Conservation (phyloP, 1,140 invertebrate species). For the Daktulosphaira vitifoliae region DNA sequence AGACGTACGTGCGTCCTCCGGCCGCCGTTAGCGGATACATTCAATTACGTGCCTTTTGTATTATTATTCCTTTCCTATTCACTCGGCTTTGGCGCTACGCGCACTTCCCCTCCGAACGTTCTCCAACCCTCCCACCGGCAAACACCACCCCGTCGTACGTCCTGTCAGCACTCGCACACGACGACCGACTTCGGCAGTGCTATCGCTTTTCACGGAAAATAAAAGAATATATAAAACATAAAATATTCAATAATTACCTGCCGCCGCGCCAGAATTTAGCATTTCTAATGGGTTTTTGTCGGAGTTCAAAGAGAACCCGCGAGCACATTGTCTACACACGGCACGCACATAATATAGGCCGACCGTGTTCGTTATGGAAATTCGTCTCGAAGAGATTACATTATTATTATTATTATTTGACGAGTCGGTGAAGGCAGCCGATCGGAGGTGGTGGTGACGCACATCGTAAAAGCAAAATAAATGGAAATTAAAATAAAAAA, state of each 20-base stretch:
- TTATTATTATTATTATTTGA: neutral
- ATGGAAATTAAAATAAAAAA: slow-evolving; percentile 14
- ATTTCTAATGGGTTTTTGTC: slow-evolving; percentile 20
- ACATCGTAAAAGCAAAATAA: slow-evolving; percentile 13
- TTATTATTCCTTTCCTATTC: neutral
- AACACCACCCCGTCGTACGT: too few species aligned
- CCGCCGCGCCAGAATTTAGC: slow-evolving; percentile 2
- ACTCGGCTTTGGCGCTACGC: neutral
- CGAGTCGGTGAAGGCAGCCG: neutral
- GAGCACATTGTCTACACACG: slow-evolving; percentile 11
- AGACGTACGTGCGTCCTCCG: neutral
- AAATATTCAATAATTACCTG: slow-evolving; percentile 28
- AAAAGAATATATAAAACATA: neutral
- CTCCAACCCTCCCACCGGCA: neutral
- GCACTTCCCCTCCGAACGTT: neutral
- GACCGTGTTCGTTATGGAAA: slow-evolving; percentile 29
- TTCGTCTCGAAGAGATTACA: slow-evolving; percentile 10
- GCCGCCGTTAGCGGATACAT: neutral
- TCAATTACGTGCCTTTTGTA: slow-evolving; percentile 27
- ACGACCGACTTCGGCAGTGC: neutral
- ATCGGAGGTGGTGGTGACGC: neutral
- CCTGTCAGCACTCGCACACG: too few species aligned
- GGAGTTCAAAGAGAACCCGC: slow-evolving; percentile 28
- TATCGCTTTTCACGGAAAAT: neutral
- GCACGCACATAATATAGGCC: neutral